Evolutionary conservation across 2,797 vertebrate species (phyloP).

Genomic region (Amazonetta brasiliensis): DNA sequence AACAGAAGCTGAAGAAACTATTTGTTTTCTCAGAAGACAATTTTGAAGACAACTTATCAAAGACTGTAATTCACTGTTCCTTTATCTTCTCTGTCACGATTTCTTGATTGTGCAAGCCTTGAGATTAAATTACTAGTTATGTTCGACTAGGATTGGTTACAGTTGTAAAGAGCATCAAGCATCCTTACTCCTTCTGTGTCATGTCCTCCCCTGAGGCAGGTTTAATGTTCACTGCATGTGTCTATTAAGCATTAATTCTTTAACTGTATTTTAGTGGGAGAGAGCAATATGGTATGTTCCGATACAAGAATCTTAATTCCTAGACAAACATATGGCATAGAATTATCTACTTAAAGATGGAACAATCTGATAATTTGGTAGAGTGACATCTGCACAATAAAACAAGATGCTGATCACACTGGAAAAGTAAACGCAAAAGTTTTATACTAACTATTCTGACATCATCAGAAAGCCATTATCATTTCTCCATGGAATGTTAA

Average conservation of each 20-base stretch:
- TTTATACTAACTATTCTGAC: conserved; percentile 59
- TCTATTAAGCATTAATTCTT: conserved; percentile 59
- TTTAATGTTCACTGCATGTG: conserved; percentile 24
- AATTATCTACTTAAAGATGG: conserved; percentile 63
- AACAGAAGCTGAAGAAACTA: not conserved
- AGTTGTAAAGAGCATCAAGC: not conserved
- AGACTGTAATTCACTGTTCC: not conserved
- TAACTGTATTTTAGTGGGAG: conserved; percentile 50
- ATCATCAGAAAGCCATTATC: conserved; percentile 61
- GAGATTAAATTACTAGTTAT: not conserved
- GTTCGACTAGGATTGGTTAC: not conserved
- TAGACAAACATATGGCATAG: conserved; percentile 61
- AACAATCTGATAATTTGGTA: conserved; percentile 49
- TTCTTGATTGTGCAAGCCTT: not conserved
- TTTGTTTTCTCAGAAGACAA: not conserved
- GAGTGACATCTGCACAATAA: conserved; percentile 72
- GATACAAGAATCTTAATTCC: conserved; percentile 54
- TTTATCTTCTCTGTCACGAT: not conserved
- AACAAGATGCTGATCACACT: conserved; percentile 67
- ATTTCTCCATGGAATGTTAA: conserved; percentile 69
- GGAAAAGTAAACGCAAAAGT: conserved; percentile 50
- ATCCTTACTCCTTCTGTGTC: not conserved
- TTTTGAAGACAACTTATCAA: not conserved
- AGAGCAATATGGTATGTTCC: conserved; percentile 24
- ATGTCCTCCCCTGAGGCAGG: not conserved